Evolutionary conservation across 2,113 vertebrate genomes (phyloP), one percentile per base, ranked within the genome.

Genomic region (Fukomys damarensis): DNA sequence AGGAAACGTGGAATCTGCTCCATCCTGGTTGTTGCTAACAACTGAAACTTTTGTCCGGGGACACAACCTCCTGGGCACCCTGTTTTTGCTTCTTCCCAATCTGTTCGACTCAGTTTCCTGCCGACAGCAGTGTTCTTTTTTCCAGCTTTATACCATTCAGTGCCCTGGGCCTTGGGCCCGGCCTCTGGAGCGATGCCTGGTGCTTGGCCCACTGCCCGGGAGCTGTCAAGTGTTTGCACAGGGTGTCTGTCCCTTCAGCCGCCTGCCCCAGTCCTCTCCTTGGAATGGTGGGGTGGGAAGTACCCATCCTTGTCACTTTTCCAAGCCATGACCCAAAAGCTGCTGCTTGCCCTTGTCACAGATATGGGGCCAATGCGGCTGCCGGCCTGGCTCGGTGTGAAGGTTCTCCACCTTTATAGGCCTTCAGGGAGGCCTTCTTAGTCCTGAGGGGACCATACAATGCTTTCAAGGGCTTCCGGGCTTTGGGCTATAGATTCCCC

Each of bases 51-150:
- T 30, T 84, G 81, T 83, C 96, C 58, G 46, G 83, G 61, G 95
- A 97, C 93, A 95, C 90, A 95, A 58, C 90, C 70, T 96, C 93
- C 96, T 66, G 84, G 93, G 70, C 96, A 89, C 93, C 92, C 94
- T 94, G 90, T 70, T 96, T 97, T 82, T 97, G 91, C 94, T 89
- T 89, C 94, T 95, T 97, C 84, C 80, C 96, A 97, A 97, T 96
- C 97, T 97, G 94, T 96, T 96, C 96, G 95, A 93, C 74, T 94
- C 91, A 20, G 94, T 97, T 95, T 93, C 93, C 94, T 94, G 93
- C 65, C 26, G 77, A 91, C 97, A 95, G 83, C 97, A 95, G 94
- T 88, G 90, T 94, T 96, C 94, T 89, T 97, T 83, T 81, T 68
- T 94, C 97, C 91, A 96, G 58, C 89, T 95, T 95, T 83, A 88